These are phyloP conservation scores for Trematomus bernacchii DNA, from an alignment of 2,797 vertebrate species.

Conservation along the genomic window DNA sequence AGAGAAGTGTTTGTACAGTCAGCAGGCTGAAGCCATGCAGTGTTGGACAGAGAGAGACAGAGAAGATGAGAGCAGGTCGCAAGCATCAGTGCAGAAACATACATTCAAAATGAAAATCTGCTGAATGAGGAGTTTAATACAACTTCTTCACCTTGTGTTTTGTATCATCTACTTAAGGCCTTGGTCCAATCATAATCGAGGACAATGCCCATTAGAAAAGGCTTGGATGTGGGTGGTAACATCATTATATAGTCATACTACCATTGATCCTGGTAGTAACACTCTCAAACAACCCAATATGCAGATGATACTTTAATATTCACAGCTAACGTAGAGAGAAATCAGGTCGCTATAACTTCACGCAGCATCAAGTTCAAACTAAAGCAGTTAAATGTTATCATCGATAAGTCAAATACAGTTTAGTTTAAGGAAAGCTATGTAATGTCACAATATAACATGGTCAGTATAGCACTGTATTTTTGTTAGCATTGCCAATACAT, in stretches of 20 bases:
- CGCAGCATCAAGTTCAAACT: not conserved
- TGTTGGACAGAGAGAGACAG: slow-evolving; percentile 6
- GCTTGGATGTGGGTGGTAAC: not conserved
- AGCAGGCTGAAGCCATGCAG: slow-evolving; percentile 69
- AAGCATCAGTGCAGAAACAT: not conserved
- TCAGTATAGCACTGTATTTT: not conserved
- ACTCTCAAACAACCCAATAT: not conserved
- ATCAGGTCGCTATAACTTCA: not conserved
- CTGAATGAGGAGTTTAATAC: slow-evolving; percentile 7
- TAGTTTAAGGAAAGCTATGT: not conserved
- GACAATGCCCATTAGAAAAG: not conserved
- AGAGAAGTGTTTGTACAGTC: slow-evolving; percentile 23
- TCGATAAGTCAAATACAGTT: not conserved
- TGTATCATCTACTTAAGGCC: not conserved
- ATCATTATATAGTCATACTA: no score
- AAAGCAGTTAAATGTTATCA: not conserved
- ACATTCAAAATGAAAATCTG: slow-evolving; percentile 5
- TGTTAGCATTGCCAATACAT: not conserved
- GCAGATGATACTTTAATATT: slow-evolving; percentile 9
- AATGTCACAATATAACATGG: not conserved
- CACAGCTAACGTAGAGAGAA: not conserved
- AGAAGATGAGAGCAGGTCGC: not conserved
- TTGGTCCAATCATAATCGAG: not conserved
- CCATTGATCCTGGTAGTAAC: not conserved
- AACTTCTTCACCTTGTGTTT: not conserved